These are phyloP conservation scores for Frankliniella fusca DNA, from an alignment of 2,888 invertebrate genomes.

Conservation along the genomic window DNA sequence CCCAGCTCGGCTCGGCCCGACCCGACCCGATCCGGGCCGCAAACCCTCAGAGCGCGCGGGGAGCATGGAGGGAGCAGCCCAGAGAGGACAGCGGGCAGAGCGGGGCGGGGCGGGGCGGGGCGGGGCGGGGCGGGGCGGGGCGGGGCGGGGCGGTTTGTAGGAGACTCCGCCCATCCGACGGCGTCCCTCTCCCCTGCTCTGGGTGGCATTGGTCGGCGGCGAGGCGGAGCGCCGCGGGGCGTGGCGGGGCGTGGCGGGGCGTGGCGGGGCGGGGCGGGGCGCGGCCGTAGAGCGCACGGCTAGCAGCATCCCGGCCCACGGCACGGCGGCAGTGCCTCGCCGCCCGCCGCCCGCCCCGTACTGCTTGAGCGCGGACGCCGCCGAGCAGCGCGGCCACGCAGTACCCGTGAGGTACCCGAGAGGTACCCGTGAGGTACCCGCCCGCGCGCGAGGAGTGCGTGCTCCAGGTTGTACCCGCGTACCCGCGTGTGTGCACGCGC, in stretches of 20 bases:
- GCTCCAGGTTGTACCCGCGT: too few species aligned
- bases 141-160: background rate
- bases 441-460: too few species aligned
- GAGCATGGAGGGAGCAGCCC: background rate
- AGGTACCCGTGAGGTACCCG: too few species aligned
- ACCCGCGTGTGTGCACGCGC: too few species aligned
- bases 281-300: background rate
- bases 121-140: background rate
- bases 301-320: background rate
- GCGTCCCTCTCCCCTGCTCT: background rate
- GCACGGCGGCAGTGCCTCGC: background rate
- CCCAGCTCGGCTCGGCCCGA: too few species aligned
- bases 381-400: too few species aligned
- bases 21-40: background rate
- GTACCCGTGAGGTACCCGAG: too few species aligned
- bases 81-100: background rate
- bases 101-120: background rate
- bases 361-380: too few species aligned
- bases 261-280: background rate
- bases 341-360: too few species aligned
- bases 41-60: background rate
- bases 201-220: slow-evolving; percentile 5
- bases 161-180: slow-evolving; percentile 7
- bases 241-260: background rate
- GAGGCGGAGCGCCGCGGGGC: background rate